Conservation (phyloP, 92 coral and sea anemone genomes). For the Siderastrea siderea region DNA sequence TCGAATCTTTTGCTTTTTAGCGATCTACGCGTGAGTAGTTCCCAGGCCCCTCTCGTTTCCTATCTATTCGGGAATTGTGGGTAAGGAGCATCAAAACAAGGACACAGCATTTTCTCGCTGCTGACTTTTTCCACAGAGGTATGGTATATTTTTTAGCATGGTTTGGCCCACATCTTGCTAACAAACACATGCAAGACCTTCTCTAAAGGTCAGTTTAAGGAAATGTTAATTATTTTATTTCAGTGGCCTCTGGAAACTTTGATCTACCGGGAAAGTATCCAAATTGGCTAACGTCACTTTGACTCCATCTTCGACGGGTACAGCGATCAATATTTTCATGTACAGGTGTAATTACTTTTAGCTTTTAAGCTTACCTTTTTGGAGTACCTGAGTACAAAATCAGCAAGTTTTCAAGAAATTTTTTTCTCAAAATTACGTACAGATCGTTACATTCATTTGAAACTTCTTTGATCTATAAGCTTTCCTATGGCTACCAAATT, state of each 20-base stretch:
- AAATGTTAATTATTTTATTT: not conserved
- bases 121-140: not conserved
- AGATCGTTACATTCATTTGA: too few species aligned
- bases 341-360: too few species aligned
- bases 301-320: too few species aligned
- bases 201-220: not conserved
- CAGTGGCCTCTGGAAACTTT: not conserved
- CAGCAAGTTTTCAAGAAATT: too few species aligned
- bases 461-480: too few species aligned
- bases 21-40: not conserved
- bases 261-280: not conserved
- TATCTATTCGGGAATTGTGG: not conserved
- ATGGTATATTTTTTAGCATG: not conserved
- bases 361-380: too few species aligned
- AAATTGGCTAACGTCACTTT: too few species aligned
- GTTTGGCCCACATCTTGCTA: not conserved
- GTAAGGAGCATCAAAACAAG: not conserved
- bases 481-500: too few species aligned
- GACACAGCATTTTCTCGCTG: not conserved
- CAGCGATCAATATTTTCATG: too few species aligned
- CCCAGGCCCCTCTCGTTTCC: not conserved
- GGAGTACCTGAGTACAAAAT: too few species aligned
- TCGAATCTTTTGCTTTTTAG: not conserved
- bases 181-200: not conserved
- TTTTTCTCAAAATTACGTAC: too few species aligned